Base-by-base conservation (phyloP, 2,888 invertebrate genomes). In the Sylvicola fuscatus region DNA sequence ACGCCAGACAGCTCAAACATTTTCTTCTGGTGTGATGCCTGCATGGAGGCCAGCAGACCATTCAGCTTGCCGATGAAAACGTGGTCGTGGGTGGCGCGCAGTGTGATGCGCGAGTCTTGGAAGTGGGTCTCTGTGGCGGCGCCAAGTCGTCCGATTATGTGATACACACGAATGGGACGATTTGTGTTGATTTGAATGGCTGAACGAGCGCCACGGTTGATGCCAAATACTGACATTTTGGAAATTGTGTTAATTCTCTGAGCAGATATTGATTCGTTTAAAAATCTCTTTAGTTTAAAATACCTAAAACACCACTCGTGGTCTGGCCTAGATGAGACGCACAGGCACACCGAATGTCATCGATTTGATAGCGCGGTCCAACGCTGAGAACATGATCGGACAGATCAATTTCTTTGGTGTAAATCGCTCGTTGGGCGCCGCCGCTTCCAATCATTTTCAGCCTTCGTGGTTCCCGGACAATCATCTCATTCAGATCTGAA, bases 1-100 rank as follows among this genome's bases (percentile, higher is more conserved):
- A 93, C 70, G 15, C 89, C 89, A 44, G 72, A 68, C 31, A 74
- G 50, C 44, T 81, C 69, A 53, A 74, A 87, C 79, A 89, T 83
- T 50, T 78, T 71, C 42, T 68, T 72, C 52, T 89, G 90, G 57
- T 90, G 86, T 4, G 78, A 70, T 1, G 86, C 75, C 56, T 93
- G 87, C 57, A 86, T 71, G 3, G 79, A 65, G 2, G 83, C 69
- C 14, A 89, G 65, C 13, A 89, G 53, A 39, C 64, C 66, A 44
- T 87, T 86, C 4, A 95, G 55, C 42, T 71, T 68, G 27, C 63
- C 62, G 36, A 70, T 61, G 5, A 64, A 72, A 0, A 95, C 68
- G 54, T 83, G 81, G 34, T 60, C 56, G 52, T 65, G 83, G 1
- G 72, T 72, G 0, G 80, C 62, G 45, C 69, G 70, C 47, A 78